phyloP scores from a whole-genome alignment of 2,888 invertebrate genomes.

The Mythimna lalbum region DNA sequence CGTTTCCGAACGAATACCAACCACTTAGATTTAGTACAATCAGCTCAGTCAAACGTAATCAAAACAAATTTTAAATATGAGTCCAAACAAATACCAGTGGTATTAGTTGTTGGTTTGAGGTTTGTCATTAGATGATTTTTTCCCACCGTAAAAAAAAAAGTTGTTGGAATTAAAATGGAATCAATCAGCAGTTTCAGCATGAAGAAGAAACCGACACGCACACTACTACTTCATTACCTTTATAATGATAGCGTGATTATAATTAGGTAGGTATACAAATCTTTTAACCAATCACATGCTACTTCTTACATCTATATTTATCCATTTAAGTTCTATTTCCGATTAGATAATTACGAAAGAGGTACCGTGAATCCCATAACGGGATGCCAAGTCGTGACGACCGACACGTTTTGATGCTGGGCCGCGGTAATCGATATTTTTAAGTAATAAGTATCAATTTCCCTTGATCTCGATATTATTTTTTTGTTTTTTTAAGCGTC shows the following conservation, averaged over 20 bases:
- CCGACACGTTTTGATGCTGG: constrained; percentile 33
- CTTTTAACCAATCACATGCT: background rate
- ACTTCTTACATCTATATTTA: constrained; percentile 21
- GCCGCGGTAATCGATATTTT: constrained; percentile 57
- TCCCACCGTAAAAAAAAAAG: too few species aligned
- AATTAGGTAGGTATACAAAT: constrained; percentile 13
- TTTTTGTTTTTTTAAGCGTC: constrained; percentile 4
- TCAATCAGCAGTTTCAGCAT: too few species aligned
- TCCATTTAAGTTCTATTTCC: constrained; percentile 25
- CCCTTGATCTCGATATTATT: constrained; percentile 23
- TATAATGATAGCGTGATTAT: background rate
- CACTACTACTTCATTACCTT: too few species aligned
- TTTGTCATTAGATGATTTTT: too few species aligned
- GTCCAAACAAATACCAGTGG: too few species aligned
- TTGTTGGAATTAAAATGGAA: too few species aligned
- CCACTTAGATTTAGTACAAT: too few species aligned
- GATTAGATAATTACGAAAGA: constrained; percentile 45
- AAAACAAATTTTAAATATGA: too few species aligned
- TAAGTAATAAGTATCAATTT: constrained; percentile 61
- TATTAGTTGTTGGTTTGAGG: too few species aligned
- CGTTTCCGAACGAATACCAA: too few species aligned
- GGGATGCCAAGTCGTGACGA: constrained; percentile 57
- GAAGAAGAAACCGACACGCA: too few species aligned
- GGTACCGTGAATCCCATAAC: constrained; percentile 47
- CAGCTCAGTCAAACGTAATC: too few species aligned